Evolutionary conservation across 2,113 vertebrate genomes (phyloP), one percentile per base, ranked within the genome.

Genomic region (Seriola dumerili): DNA sequence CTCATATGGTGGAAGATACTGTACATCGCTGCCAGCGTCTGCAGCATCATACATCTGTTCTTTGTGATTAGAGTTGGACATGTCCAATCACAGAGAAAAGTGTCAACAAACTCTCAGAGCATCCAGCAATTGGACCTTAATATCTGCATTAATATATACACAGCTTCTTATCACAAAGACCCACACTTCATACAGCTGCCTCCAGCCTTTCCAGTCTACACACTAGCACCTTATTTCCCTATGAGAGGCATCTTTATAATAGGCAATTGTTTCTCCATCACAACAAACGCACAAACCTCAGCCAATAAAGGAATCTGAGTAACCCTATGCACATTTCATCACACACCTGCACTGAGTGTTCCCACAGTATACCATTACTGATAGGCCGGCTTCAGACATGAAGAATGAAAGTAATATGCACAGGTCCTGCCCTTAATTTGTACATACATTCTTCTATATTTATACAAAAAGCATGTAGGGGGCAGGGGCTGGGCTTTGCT

Each of bases 371-470:
- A 64, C 52, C 68, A 44, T 67, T 61, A 63, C 79, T 85, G 90
- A 92, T 81, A 90, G 84, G 89, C 83, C 80, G 81, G 83, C 88
- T 86, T 84, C 85, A 80, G 71, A 86, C 88, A 91, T 88, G 92
- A 87, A 90, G 81, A 90, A 93, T 68, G 80, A 86, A 91, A 90
- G 86, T 93, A 92, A 94, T 94, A 95, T 91, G 91, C 92, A 85
- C 83, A 88, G 95, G 95, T 95, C 94, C 68, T 93, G 93, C 84
- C 94, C 95, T 92, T 93, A 93, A 95, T 95, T 96, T 95, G 82
- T 90, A 91, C 90, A 92, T 94, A 95, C 94, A 95, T 95, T 95
- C 89, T 95, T 93, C 80, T 93, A 84, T 92, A 91, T 95, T 93
- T 93, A 88, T 71, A 85, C 83, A 89, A 82, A 92, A 87, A 88